phyloP scores from a whole-genome alignment of 2,797 vertebrate genomes.

The Allobates femoralis region DNA sequence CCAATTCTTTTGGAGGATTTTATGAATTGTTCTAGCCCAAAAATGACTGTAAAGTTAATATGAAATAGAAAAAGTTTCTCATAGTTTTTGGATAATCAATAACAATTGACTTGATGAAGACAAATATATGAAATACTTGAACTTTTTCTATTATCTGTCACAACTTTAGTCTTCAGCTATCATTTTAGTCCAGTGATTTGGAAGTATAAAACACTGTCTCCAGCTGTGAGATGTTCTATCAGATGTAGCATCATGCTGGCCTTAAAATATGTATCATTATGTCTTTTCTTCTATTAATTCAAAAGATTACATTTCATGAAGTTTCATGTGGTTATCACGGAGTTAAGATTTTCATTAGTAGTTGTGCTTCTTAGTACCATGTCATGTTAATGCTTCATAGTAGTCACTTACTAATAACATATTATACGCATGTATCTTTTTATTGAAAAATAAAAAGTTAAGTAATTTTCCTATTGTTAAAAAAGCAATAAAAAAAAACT shows the following conservation, averaged over 20 bases:
- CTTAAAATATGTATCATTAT: neutral
- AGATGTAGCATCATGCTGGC: conserved; percentile 13
- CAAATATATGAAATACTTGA: neutral
- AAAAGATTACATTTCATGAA: conserved; percentile 3
- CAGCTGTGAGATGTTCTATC: conserved; percentile 15
- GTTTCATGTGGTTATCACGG: neutral
- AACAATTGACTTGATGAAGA: conserved; percentile 1
- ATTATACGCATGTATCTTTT: neutral
- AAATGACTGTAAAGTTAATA: neutral
- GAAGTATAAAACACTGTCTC: conserved; percentile 16
- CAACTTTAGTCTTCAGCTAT: neutral
- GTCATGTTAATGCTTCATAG: neutral
- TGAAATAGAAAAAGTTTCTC: neutral
- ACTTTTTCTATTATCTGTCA: conserved; percentile 10
- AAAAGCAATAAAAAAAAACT: too few relatives aligned
- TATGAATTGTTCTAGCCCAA: neutral
- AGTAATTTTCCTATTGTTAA: too few relatives aligned
- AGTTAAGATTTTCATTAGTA: neutral
- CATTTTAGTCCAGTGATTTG: conserved; percentile 8
- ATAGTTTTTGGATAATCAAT: conserved; percentile 20
- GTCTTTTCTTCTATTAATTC: neutral
- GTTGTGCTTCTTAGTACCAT: neutral
- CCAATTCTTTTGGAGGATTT: neutral
- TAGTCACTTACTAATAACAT: neutral
- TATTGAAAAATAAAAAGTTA: neutral